Conservation (phyloP, 2,888 invertebrate genomes). For the Amorpha juglandis region DNA sequence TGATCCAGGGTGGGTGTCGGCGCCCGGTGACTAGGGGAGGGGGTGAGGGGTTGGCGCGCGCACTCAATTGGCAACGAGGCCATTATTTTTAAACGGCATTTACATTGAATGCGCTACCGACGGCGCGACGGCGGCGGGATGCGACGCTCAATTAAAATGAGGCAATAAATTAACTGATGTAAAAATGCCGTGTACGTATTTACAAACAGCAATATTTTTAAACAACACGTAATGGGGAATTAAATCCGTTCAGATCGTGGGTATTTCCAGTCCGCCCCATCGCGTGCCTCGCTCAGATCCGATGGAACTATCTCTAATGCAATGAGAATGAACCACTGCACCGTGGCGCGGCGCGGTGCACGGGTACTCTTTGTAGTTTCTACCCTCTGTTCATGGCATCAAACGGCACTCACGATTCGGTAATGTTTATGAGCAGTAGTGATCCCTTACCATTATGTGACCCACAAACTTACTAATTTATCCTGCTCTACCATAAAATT, state of each 20-base stretch:
- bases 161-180: constrained; percentile 68
- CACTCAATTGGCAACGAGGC: constrained; percentile 63
- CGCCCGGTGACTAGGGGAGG: neutral
- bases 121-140: constrained; percentile 49
- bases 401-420: too few species aligned
- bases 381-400: too few species aligned
- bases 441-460: too few species aligned
- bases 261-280: neutral
- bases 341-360: too few species aligned
- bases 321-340: neutral
- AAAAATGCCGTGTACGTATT: constrained; percentile 6
- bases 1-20: neutral
- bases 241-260: constrained; percentile 7
- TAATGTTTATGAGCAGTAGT: too few species aligned
- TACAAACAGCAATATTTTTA: constrained; percentile 10
- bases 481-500: too few species aligned
- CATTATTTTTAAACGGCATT: constrained; percentile 74
- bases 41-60: constrained; percentile 32
- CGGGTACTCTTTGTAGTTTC: too few species aligned
- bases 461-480: too few species aligned
- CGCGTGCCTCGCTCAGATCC: neutral
- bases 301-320: neutral
- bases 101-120: constrained; percentile 75
- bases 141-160: constrained; percentile 76
- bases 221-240: constrained; percentile 14